Evolutionary conservation across 2,888 invertebrate genomes (phyloP).

Genomic region (Lypha dubia): DNA sequence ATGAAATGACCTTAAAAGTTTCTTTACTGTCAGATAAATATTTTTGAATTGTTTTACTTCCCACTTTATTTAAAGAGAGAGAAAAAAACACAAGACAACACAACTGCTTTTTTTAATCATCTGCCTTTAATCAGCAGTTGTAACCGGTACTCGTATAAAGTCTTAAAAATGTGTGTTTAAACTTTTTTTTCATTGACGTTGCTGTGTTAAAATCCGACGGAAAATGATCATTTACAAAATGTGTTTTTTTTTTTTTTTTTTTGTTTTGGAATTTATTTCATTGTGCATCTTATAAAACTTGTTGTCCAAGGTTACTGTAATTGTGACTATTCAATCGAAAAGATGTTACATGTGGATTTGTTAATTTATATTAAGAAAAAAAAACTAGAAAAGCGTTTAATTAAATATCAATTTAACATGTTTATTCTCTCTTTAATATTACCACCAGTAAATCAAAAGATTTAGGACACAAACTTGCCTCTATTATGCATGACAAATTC

Average conservation of each 20-base stretch:
- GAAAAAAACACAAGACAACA: not conserved
- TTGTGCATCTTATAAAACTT: constrained; percentile 45
- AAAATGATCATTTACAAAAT: constrained; percentile 35
- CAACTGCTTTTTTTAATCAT: constrained; percentile 19
- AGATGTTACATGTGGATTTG: constrained; percentile 40
- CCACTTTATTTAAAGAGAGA: constrained; percentile 53
- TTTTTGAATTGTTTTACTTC: constrained; percentile 49
- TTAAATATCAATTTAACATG: not conserved
- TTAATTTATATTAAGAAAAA: not conserved
- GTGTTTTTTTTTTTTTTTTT: constrained; percentile 1
- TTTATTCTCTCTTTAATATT: not conserved
- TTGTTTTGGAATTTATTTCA: constrained; percentile 1
- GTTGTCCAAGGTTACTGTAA: constrained; percentile 61
- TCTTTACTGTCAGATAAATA: constrained; percentile 19
- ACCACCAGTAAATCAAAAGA: constrained; percentile 9
- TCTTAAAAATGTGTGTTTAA: not conserved
- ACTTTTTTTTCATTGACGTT: constrained; percentile 27
- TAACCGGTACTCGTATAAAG: constrained; percentile 10
- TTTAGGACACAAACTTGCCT: constrained; percentile 28
- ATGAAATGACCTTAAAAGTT: constrained; percentile 65
- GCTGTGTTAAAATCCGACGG: constrained; percentile 12
- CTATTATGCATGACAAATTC: not conserved
- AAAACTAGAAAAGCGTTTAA: not conserved
- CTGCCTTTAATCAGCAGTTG: constrained; percentile 38
- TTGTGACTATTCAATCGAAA: constrained; percentile 28